These are phyloP conservation scores for Thereva unica DNA, from an alignment of 2,888 invertebrate genomes.

Conservation along the genomic window DNA sequence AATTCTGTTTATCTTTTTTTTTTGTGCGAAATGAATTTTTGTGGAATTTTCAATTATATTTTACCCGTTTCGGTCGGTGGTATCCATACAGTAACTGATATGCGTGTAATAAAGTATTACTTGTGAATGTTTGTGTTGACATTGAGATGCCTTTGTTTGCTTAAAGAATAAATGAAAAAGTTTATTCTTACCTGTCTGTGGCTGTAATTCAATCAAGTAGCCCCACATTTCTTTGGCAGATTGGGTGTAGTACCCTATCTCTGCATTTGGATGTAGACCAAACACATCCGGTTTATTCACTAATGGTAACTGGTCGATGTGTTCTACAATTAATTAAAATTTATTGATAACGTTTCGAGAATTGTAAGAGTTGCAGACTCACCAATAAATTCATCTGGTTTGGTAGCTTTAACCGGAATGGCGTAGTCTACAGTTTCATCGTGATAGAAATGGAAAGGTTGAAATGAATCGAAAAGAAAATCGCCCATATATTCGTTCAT, in stretches of 20 bases:
- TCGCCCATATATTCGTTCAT: slow-evolving; percentile 96
- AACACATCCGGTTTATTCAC: slow-evolving; percentile 89
- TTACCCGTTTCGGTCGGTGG: slow-evolving; percentile 6
- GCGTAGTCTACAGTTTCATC: slow-evolving; percentile 76
- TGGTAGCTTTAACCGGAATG: slow-evolving; percentile 69
- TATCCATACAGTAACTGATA: slow-evolving; percentile 20
- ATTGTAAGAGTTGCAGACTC: slow-evolving; percentile 42
- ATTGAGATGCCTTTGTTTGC: not conserved
- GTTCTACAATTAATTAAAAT: slow-evolving; percentile 60
- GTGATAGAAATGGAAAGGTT: slow-evolving; percentile 87
- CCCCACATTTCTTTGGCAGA: slow-evolving; percentile 86
- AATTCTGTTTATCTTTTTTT: slow-evolving; percentile 20
- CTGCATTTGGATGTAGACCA: slow-evolving; percentile 92
- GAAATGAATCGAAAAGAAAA: slow-evolving; percentile 87
- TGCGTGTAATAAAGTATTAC: slow-evolving; percentile 21
- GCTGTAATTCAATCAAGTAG: slow-evolving; percentile 85
- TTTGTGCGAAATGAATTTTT: not conserved
- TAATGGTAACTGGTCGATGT: slow-evolving; percentile 79
- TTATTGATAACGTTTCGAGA: no score
- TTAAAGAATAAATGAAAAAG: not conserved
- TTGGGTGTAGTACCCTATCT: slow-evolving; percentile 90
- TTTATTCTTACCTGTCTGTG: slow-evolving; percentile 73
- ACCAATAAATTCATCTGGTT: slow-evolving; percentile 75
- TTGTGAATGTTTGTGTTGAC: not conserved
- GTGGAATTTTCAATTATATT: slow-evolving; percentile 27